Base-by-base conservation (phyloP, 2,888 invertebrate species). In the Mesorhabditis belari region DNA sequence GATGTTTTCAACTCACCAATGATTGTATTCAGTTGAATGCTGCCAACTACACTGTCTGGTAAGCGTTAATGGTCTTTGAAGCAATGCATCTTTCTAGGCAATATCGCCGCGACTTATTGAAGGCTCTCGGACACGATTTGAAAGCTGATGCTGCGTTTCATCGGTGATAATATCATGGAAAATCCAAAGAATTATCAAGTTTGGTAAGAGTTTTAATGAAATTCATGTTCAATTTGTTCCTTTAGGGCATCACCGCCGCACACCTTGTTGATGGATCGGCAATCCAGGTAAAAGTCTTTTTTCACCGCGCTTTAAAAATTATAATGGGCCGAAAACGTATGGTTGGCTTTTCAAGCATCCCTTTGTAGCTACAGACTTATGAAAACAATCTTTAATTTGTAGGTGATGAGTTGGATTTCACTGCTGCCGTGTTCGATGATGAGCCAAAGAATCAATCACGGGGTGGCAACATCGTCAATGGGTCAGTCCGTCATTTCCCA, bases 1-100 rank as follows among this genome's bases (percentile, higher is more conserved):
- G 98, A 74, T 92, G 91, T 0, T 83, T 98, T 60, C 85, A 87
- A 51, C 83, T 98, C 24, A 95, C 94, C 0, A 87, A 87, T 75
- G 91, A 92, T 85, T 95, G 95, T 58, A 87, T 91, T 17, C 86
- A 87, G 73, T 84, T 94, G 9, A 98, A 98, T 83, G 88, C 96
- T 35, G 95, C 96, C 0, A 98, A 98, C 83, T 98, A 98, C 81
- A 94, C 96, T 1, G 94, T 94, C 2, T 98, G 98, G 98, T 92
- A 90, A 73, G 79, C n/a, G n/a, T n/a, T n/a, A n/a, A n/a, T n/a
- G n/a, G n/a, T n/a, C n/a, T n/a, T n/a, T n/a, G n/a, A n/a, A n/a
- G n/a, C n/a, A n/a, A n/a, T n/a, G n/a, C n/a, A n/a, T n/a, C n/a
- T n/a, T n/a, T n/a, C n/a, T n/a, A 84, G 84, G 84, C 82, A 83